Evolutionary conservation across 2,113 vertebrate species (phyloP), one percentile per base, ranked within the genome.

Genomic region (Protobothrops flavoviridis): DNA sequence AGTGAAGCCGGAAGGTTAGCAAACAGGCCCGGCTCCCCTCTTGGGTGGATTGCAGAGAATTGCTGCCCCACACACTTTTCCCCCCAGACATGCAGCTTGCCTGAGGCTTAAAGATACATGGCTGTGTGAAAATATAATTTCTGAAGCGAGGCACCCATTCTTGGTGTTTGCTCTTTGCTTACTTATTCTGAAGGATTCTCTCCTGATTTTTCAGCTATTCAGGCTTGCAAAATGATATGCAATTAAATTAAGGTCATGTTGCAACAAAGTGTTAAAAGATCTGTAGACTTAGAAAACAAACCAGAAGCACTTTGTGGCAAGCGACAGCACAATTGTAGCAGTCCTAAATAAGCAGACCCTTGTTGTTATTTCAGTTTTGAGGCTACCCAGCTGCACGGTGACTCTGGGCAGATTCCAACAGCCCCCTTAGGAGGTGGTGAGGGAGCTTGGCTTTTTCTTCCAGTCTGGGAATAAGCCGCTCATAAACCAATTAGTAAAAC

Each of bases 11-110:
- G n/a, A 29, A 53, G 29, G 29, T 87, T 12, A 52, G 29, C 23
- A 15, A 17, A 17, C 5, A 88, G 29, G 13, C 29, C 12, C 12
- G 23, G 33, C 55, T 89, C 33, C 21, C 20, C n/a, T 6, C 4
- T 33, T 43, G 53, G 20, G 2, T 3, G 15, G 21, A 21, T 11
- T 0, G 0, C 53, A 2, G n/a, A 23, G 3, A 21, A 17, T 20
- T 20, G 5, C 52, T 55, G 7, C 48, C n/a, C n/a, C 3, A 0
- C 17, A 56, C 0, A 2, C 4, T 33, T 29, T 6, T 1, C 10
- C 17, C 5, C 8, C 26, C 69, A 8, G 20, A 29, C 6, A 8
- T 23, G 10, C 52, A n/a, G 23, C 33, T 43, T n/a, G 7, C 53
- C 53, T 33, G 33, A 29, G 39, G 50, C 13, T 50, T 50, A 29